Base-by-base conservation (phyloP, 2,888 invertebrate species). In the Parapristionchus giblindavisi region DNA sequence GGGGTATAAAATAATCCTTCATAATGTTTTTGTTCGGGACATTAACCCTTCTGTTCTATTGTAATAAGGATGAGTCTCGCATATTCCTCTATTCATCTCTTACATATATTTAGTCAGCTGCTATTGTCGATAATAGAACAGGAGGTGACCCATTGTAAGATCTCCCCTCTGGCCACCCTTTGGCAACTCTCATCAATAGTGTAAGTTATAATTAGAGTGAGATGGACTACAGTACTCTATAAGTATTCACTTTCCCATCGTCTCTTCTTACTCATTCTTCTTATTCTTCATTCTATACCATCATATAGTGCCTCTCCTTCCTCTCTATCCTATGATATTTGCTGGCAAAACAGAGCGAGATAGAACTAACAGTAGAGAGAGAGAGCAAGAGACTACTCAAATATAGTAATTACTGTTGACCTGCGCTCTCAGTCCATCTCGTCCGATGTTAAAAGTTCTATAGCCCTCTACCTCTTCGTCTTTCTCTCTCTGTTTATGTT, bases 391-490 rank as follows among this genome's bases (percentile, higher is more conserved):
- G 32, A 14, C 52, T 27, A 56, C 56, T 36, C 29, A 71, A 71
- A 71, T 71, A 71, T 54, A 38, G 36, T 71, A 71, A 71, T 71
- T 71, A 71, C 32, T 71, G 29, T 38, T 71, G 70, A 71, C 70
- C 70, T 40, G 70, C n/a, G 54, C 36, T 8, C 17, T n/a, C 17
- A 21, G 21, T 48, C 11, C 14, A 34, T 48, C 21, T 32, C 2
- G 43, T 21, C 6, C 8, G 63, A 43, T 17, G 21, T 27, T 29
- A 36, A 36, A 36, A 38, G 38, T 51, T 52, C 34, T 68, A 21
- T 68, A 29, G 56, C 40, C 61, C 61, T 29, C 73, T 60, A 32
- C 34, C 36, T 40, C 6, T 24, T 6, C 14, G 8, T 29, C 63
- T 11, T 32, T 21, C 29, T n/a, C 56, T 29, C 51, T 56, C 58